A percentile compares a stretch with the other conserved stretches of the same genome.
phyloP scores from a whole-genome alignment of 2,888 invertebrate genomes.

The Tricholauxania praeusta region DNA sequence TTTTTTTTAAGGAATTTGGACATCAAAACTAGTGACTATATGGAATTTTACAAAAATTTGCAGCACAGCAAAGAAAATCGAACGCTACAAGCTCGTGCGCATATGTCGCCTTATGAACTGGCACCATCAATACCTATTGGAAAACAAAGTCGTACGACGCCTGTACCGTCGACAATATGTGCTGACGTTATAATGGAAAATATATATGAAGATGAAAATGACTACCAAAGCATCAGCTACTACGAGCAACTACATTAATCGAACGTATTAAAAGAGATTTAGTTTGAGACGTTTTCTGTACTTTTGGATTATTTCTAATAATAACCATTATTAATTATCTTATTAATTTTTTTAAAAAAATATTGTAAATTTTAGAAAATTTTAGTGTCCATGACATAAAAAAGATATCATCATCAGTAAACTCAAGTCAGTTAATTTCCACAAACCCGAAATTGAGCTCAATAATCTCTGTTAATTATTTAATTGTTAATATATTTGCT shows the following conservation, averaged over 20 bases:
- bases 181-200: conserved; percentile 16
- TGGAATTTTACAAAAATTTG: conserved; percentile 36
- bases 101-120: conserved; percentile 50
- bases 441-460: too few species aligned
- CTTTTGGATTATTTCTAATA: too few species aligned
- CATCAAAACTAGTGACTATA: conserved; percentile 32
- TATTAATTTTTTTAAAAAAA: too few species aligned
- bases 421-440: not conserved
- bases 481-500: too few species aligned
- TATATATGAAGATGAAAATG: conserved; percentile 17
- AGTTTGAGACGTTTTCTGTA: too few species aligned
- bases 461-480: too few species aligned
- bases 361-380: not conserved
- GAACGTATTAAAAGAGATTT: not conserved
- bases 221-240: conserved; percentile 50
- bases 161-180: conserved; percentile 4
- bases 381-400: not conserved
- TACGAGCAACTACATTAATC: conserved; percentile 50
- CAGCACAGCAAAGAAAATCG: not conserved
- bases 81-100: conserved; percentile 15
- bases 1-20: not conserved
- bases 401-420: too few species aligned
- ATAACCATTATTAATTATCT: too few species aligned
- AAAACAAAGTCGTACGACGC: not conserved
- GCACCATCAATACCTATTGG: conserved; percentile 49